Percentiles rank a stretch among this genome's conserved stretches.
Conservation (phyloP, 2,113 vertebrate genomes). For the Aplodontia rufa region DNA sequence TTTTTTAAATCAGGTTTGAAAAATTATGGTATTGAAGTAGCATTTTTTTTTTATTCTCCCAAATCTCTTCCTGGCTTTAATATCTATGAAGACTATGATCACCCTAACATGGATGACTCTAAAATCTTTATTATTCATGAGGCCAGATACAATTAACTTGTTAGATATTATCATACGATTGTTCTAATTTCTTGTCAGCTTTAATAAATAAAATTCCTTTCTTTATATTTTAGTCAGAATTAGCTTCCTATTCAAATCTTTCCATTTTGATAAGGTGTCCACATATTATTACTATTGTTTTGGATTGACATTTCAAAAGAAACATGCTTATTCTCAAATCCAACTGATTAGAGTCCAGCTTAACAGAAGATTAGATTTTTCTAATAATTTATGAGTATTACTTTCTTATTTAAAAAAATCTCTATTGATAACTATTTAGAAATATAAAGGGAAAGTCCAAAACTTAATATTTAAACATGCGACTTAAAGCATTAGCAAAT, state of each 20-base stretch:
- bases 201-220: not conserved
- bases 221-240: constrained; percentile 21
- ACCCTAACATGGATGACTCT: not conserved
- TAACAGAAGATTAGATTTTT: constrained; percentile 39
- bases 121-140: not conserved
- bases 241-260: not conserved
- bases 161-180: constrained; percentile 23
- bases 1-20: constrained; percentile 30
- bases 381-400: constrained; percentile 8
- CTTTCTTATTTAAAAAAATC: constrained; percentile 36
- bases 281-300: constrained; percentile 28
- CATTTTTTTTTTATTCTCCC: not conserved
- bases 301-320: constrained; percentile 41
- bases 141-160: not conserved
- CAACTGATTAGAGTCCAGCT: not conserved
- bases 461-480: not conserved
- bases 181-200: not conserved
- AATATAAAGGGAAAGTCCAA: not conserved
- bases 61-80: not conserved
- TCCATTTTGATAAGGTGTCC: not conserved
- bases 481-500: constrained; percentile 12
- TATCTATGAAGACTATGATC: not conserved
- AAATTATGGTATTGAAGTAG: not conserved
- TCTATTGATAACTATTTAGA: not conserved
- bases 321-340: not conserved